These are phyloP conservation scores for Aleiodes leptofemur DNA, from an alignment of 2,888 invertebrate genomes.

Conservation along the genomic window DNA sequence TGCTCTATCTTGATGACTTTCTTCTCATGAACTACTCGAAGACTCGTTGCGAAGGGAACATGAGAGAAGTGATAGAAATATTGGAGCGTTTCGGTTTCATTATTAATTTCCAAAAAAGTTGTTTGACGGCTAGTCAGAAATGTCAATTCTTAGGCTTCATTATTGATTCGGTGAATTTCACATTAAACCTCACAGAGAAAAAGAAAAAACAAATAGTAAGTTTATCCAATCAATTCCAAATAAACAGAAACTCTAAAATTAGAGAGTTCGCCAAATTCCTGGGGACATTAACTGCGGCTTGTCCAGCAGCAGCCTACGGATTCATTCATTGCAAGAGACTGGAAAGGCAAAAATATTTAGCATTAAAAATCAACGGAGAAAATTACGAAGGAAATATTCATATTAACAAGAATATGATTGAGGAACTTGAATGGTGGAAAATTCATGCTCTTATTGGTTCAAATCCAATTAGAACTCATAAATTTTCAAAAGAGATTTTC, in stretches of 20 bases:
- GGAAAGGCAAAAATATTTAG: conserved; percentile 44
- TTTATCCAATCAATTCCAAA: conserved; percentile 34
- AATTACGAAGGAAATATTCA: conserved; percentile 38
- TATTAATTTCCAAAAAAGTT: conserved; percentile 46
- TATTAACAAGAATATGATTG: conserved; percentile 8
- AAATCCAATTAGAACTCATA: conserved; percentile 34
- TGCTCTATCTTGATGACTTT: conserved; percentile 42
- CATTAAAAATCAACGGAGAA: conserved; percentile 27
- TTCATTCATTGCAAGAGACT: conserved; percentile 38
- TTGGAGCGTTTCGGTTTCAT: conserved; percentile 42
- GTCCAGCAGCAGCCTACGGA: conserved; percentile 47
- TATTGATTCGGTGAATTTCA: conserved; percentile 44
- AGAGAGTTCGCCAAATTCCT: conserved; percentile 43
- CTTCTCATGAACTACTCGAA: conserved; percentile 40
- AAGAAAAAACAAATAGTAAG: conserved; percentile 41
- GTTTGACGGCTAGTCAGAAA: conserved; percentile 24
- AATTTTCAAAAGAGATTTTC: conserved; percentile 36
- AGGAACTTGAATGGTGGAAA: conserved; percentile 47
- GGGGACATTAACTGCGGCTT: conserved; percentile 79
- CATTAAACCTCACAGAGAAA: conserved; percentile 46
- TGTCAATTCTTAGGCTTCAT: conserved; percentile 49
- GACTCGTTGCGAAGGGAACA: conserved; percentile 39
- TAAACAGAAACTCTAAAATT: conserved; percentile 41
- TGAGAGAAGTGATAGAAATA: conserved; percentile 29
- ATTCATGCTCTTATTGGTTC: neutral